Conservation (phyloP, 1,140 invertebrate species). For the Prorops nasuta region DNA sequence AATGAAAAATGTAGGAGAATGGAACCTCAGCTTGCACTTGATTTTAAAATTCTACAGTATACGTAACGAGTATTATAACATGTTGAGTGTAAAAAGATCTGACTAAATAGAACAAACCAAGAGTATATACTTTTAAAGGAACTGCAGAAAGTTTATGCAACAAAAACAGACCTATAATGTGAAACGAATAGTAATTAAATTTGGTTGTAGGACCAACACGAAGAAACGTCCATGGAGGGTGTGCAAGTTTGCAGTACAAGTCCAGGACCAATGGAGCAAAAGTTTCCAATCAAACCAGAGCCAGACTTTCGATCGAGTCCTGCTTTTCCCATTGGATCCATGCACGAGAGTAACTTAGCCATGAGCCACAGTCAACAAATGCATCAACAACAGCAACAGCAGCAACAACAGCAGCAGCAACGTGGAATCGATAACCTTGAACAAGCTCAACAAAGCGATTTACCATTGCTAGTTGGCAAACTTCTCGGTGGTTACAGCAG, state of each 20-base stretch:
- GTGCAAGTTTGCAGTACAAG: constrained; percentile 53
- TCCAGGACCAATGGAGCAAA: constrained; percentile 48
- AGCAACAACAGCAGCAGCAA: constrained; percentile 37
- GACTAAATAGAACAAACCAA: no score
- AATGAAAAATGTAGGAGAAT: no score
- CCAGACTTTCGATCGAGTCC: constrained; percentile 53
- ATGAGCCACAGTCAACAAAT: constrained; percentile 45
- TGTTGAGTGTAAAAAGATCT: no score
- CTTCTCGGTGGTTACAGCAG: constrained; percentile 63
- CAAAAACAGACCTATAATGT: no score
- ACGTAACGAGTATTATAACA: no score
- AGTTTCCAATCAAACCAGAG: constrained; percentile 50
- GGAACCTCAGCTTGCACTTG: no score
- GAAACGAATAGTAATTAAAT: no score
- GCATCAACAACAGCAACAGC: constrained; percentile 24
- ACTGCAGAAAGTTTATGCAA: no score
- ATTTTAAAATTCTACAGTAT: no score
- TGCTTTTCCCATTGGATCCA: constrained; percentile 33
- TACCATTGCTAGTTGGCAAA: constrained; percentile 64
- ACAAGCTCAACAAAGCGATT: constrained; percentile 54
- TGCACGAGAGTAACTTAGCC: constrained; percentile 42
- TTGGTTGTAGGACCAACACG: constrained; percentile 47
- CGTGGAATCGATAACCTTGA: constrained; percentile 39
- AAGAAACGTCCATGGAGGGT: constrained; percentile 58
- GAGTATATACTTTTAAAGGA: no score